phyloP scores from a whole-genome alignment of 2,797 vertebrate species.

The Chiroxiphia lanceolata region DNA sequence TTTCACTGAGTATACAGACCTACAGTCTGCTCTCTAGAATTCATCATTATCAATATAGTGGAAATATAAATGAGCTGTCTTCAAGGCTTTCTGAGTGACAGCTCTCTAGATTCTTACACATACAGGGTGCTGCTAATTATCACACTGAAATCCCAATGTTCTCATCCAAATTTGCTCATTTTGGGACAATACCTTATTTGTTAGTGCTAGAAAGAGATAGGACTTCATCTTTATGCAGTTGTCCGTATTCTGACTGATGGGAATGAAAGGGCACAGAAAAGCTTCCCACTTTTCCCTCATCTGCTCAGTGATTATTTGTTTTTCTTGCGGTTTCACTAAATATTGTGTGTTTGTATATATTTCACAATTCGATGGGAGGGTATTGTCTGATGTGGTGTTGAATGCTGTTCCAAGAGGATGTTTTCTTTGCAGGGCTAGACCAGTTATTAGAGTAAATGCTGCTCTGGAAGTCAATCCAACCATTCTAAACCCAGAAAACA shows the following conservation, averaged over 20 bases:
- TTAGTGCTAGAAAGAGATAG: neutral
- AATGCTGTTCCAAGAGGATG: neutral
- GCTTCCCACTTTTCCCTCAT: neutral
- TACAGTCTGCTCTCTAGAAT: neutral
- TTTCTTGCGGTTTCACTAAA: neutral
- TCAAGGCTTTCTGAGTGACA: neutral
- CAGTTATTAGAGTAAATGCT: conserved; percentile 90
- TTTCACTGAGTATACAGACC: neutral
- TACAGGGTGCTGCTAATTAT: neutral
- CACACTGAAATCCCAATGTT: neutral
- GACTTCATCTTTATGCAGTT: neutral
- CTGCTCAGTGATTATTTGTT: neutral
- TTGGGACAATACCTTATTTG: neutral
- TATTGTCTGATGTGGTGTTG: neutral
- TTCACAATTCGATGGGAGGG: neutral
- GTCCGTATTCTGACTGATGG: neutral
- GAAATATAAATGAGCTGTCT: neutral
- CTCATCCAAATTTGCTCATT: neutral
- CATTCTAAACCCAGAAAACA: conserved; percentile 92
- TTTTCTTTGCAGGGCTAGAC: conserved; percentile 83
- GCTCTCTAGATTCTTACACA: neutral
- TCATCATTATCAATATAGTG: neutral
- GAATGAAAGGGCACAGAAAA: neutral
- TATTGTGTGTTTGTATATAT: neutral
- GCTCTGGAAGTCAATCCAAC: conserved; percentile 90